Base-by-base conservation (phyloP, 2,113 vertebrate species). In the Neolamprologus sp. region DNA sequence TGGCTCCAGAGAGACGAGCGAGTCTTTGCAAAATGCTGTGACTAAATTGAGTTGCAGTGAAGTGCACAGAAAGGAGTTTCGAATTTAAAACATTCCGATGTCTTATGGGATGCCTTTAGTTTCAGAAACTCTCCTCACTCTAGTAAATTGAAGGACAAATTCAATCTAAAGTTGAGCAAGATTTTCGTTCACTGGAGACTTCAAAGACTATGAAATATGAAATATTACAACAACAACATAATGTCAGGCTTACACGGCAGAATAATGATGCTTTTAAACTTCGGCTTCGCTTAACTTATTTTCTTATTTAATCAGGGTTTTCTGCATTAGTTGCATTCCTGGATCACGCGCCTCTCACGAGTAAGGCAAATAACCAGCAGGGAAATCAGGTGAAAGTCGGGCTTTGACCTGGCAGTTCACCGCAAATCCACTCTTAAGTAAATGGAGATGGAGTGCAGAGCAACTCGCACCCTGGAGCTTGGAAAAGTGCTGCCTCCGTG, bases 381-480 rank as follows among this genome's bases (percentile, higher is more conserved):
- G 83, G 35, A 79, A 88, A 86, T 47, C 21, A 54, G 88, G 88
- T 90, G 85, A 83, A 85, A 90, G 42, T 86, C 28, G 6, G 82
- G 82, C 86, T 88, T 57, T 83, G 82, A 92, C 90, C 88, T 91
- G 85, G 87, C 90, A 87, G 71, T 37, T 85, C 55, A 80, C 78
- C 88, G 33, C 84, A 88, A 60, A 90, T 75, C 80, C 54, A 47
- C 85, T 83, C 54, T 7, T 37, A 81, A 89, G 51, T 81, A 86
- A 85, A 87, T 68, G 33, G 80, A 82, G 54, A 87, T 37, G 37
- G 65, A 88, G 84, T 37, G 65, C 53, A 75, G 55, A 73, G 79
- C 86, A 71, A 19, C 82, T 84, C 88, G 86, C 90, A 85, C 91
- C 92, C 94, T 83, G 90, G 88, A 93, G 88, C 92, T 90, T 92